Percentiles rank a stretch among this genome's conserved stretches.
Conservation (phyloP, 2,888 invertebrate species). For the Stenurella melanura region DNA sequence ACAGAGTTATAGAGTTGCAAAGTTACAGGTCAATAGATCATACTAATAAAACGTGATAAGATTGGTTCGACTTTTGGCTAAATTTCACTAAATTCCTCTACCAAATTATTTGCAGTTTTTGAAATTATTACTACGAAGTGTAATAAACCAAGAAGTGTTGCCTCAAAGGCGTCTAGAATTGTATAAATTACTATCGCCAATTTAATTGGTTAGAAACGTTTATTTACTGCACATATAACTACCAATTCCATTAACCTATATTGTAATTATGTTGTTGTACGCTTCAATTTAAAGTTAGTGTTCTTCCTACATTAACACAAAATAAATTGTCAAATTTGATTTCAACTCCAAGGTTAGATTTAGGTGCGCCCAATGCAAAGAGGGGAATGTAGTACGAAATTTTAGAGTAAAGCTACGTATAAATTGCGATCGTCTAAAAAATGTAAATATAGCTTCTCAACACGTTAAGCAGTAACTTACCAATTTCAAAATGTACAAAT, state of each 20-base stretch:
- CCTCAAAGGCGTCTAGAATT: background rate
- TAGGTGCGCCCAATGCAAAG: conserved; percentile 26
- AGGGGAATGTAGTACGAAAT: conserved; percentile 21
- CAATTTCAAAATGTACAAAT: conserved; percentile 57
- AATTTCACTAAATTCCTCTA: background rate
- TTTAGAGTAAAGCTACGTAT: conserved; percentile 31
- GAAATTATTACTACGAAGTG: background rate
- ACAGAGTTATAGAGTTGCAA: too few species aligned
- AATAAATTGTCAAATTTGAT: conserved; percentile 29
- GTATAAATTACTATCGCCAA: background rate
- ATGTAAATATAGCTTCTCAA: conserved; percentile 27
- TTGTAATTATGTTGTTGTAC: background rate
- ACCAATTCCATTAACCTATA: background rate
- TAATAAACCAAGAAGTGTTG: background rate
- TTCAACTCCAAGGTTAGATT: conserved; percentile 35
- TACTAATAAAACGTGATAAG: too few species aligned
- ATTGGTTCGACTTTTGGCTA: too few species aligned
- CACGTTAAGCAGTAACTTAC: conserved; percentile 25
- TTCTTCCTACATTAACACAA: conserved; percentile 2
- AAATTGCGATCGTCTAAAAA: conserved; percentile 31
- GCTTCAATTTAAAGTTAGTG: background rate
- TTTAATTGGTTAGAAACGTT: background rate
- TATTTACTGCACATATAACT: background rate
- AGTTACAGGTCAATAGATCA: too few species aligned
- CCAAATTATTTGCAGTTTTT: background rate